Conservation (phyloP, 2,113 vertebrate genomes). For the Cyphomyrus discorhynchus region DNA sequence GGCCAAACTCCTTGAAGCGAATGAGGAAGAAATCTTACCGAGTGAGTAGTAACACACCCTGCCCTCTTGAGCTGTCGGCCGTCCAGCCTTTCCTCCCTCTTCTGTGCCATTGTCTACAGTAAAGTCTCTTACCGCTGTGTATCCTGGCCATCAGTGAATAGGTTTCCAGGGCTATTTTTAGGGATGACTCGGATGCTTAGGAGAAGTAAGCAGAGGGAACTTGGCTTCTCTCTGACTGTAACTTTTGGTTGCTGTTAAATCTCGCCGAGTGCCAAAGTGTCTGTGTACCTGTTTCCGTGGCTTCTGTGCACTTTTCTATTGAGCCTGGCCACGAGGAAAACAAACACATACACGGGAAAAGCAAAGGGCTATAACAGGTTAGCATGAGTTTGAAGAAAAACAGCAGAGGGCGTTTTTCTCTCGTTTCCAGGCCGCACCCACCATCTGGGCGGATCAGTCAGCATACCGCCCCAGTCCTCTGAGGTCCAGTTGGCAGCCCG, state of each 20-base stretch:
- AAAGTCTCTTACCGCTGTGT: neutral
- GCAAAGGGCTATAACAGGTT: neutral
- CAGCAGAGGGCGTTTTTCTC: neutral
- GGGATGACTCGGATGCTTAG: neutral
- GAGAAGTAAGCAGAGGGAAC: neutral
- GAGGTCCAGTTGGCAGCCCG: slow-evolving; percentile 28
- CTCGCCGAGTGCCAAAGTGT: neutral
- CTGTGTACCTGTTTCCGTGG: neutral
- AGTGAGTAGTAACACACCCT: neutral
- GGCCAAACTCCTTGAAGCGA: neutral
- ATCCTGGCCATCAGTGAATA: neutral
- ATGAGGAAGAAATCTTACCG: neutral
- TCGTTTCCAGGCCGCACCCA: slow-evolving; percentile 17
- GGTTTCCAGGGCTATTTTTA: neutral
- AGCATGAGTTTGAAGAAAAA: neutral
- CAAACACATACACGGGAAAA: neutral
- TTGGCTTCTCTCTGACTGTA: neutral
- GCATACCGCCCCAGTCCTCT: neutral
- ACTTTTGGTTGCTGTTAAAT: neutral
- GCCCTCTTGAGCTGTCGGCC: neutral
- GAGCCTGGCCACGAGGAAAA: neutral
- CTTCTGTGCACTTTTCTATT: neutral
- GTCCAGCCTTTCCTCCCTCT: neutral
- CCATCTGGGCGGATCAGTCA: slow-evolving; percentile 26
- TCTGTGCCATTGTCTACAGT: neutral